These are phyloP conservation scores for Drosophila baimaii DNA, from an alignment of 1,140 invertebrate species.

Conservation along the genomic window DNA sequence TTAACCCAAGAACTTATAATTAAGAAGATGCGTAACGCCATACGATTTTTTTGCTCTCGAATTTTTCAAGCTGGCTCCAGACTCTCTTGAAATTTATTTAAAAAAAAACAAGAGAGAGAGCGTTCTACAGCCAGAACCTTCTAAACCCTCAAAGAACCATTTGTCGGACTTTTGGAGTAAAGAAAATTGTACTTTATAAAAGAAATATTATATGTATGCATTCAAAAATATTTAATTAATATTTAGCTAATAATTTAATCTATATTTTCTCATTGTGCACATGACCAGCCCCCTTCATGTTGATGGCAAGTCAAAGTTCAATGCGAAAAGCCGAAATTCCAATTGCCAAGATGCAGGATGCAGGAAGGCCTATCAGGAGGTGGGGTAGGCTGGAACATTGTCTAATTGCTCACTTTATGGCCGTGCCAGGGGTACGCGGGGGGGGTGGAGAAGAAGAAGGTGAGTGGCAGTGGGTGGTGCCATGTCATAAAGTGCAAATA, in stretches of 20 bases:
- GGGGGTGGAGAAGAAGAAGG: not conserved
- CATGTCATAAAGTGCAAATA: conserved; percentile 76
- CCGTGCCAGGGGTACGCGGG: not conserved
- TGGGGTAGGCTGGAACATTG: conserved; percentile 51
- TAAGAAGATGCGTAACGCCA: no score
- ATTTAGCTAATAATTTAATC: not conserved
- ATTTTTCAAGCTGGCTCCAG: no score
- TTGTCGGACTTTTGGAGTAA: no score
- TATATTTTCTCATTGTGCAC: conserved; percentile 12
- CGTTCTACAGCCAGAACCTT: no score
- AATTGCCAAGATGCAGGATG: conserved; percentile 68
- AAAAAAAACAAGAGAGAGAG: no score
- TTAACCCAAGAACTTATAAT: no score
- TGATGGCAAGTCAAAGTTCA: conserved; percentile 77
- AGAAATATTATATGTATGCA: no score
- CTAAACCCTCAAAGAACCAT: no score
- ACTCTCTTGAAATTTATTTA: no score
- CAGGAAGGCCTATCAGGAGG: conserved; percentile 1
- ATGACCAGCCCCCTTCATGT: conserved; percentile 8
- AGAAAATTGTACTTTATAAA: no score
- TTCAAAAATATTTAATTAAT: no score
- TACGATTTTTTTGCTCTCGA: no score
- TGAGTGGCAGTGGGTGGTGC: conserved; percentile 7
- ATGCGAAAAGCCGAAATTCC: conserved; percentile 71
- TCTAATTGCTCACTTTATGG: conserved; percentile 80